Base-by-base conservation (phyloP, 2,113 vertebrate genomes). In the Epinephelus moara region DNA sequence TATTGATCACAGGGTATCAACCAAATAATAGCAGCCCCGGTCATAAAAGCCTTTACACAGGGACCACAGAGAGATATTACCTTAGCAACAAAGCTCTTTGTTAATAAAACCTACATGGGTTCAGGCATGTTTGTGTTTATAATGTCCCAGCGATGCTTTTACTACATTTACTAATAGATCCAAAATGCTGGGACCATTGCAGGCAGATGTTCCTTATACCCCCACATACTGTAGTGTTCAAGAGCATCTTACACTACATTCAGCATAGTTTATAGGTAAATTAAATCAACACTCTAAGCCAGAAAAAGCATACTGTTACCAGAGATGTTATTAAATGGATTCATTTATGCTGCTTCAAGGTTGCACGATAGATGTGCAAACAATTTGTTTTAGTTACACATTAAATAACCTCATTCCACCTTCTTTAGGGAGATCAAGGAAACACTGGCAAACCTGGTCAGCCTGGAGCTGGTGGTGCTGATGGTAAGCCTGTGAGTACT, bases 401-500 rank as follows among this genome's bases (percentile, higher is more conserved):
- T 49, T 6, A 66, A 45, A 60, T 74, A 7, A 25, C 11, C 0
- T 52, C 2, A 50, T 84, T 79, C 12, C 9, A 37, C 66, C 70
- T 77, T 71, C 76, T 90, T 8, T 72, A 99, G 98, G 98, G 98
- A 84, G 97, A 97, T 49, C 84, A 91, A 89, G 98, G 98, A 84
- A 94, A 80, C 57, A 85, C 91, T 56, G 98, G 97, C 64, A 95
- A 91, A 76, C 93, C 95, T 76, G 97, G 98, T 81, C 95, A 95
- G 89, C 95, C 96, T 92, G 98, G 98, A 92, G 95, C 95, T 90
- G 91, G 95, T 96, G 98, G 98, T 97, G 97, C 97, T 98, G 98
- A 99, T 97, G 98, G 98, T 99, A 99, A 99, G 98, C 98, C 97
- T 99, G 98, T 99, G 98, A 99, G 98, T 99, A 99, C 98, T 97